These are phyloP conservation scores for Nezara viridula DNA, from an alignment of 2,888 invertebrate genomes.

Conservation along the genomic window DNA sequence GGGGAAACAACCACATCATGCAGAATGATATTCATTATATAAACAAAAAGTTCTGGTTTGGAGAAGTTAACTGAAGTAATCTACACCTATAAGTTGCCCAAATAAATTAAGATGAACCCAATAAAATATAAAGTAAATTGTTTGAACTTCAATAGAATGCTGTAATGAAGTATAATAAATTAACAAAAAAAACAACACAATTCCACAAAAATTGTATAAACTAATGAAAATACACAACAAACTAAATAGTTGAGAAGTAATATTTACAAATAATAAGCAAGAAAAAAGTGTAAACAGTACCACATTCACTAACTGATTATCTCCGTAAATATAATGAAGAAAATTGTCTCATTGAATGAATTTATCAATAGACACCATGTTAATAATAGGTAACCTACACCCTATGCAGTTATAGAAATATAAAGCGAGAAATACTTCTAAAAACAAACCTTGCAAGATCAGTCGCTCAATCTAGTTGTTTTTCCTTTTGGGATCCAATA, in stretches of 20 bases:
- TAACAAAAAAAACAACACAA: not conserved
- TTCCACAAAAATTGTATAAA: not conserved
- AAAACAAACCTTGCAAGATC: conserved; percentile 57
- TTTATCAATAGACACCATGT: not conserved
- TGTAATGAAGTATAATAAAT: not conserved
- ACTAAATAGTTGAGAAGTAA: not conserved
- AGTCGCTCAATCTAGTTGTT: conserved; percentile 50
- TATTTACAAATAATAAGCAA: not conserved
- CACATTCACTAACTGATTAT: not conserved
- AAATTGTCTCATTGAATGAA: not conserved
- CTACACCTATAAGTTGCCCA: not conserved
- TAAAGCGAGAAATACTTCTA: not conserved
- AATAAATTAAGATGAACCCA: not conserved
- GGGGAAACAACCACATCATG: too few species aligned
- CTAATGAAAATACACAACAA: not conserved
- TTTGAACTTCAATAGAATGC: not conserved
- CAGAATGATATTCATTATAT: too few species aligned
- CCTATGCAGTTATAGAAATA: not conserved
- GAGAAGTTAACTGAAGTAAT: not conserved
- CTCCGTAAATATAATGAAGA: not conserved
- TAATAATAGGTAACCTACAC: not conserved
- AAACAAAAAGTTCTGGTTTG: too few species aligned
- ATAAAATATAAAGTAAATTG: not conserved
- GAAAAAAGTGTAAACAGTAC: conserved; percentile 29
- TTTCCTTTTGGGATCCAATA: not conserved